Evolutionary conservation across 2,888 invertebrate genomes (phyloP).

Genomic region (Papilio elwesi): DNA sequence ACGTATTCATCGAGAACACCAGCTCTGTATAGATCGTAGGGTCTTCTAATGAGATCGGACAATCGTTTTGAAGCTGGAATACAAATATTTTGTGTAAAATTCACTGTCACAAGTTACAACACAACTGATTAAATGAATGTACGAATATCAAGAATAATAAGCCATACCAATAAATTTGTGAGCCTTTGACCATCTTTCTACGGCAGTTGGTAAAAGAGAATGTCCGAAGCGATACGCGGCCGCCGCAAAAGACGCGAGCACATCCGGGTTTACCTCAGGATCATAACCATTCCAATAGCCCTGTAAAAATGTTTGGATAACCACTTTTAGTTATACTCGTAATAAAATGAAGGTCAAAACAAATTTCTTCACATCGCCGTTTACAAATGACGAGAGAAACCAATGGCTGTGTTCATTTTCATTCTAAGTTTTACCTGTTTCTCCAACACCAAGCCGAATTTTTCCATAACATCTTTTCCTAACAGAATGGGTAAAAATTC

Average conservation of each 20-base stretch:
- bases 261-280: constrained; percentile 92
- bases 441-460: constrained; percentile 92
- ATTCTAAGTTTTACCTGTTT: constrained; percentile 85
- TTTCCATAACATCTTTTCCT: constrained; percentile 96
- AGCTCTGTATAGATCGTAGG: constrained; percentile 95
- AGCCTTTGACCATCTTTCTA: constrained; percentile 97
- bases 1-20: constrained; percentile 96
- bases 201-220: constrained; percentile 93
- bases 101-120: background rate
- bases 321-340: background rate
- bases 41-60: constrained; percentile 94
- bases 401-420: background rate
- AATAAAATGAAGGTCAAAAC: background rate
- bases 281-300: constrained; percentile 94
- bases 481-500: constrained; percentile 95
- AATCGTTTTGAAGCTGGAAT: constrained; percentile 90
- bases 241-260: constrained; percentile 94
- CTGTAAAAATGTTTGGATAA: constrained; percentile 65
- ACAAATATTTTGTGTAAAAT: background rate
- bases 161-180: constrained; percentile 94
- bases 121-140: background rate
- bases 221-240: constrained; percentile 97
- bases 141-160: background rate
- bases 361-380: constrained; percentile 2
- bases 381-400: constrained; percentile 3